Percentiles rank a stretch among this genome's conserved stretches.
These are phyloP conservation scores for Oscheius sp. DNA, from an alignment of 2,888 invertebrate species.

Conservation along the genomic window DNA sequence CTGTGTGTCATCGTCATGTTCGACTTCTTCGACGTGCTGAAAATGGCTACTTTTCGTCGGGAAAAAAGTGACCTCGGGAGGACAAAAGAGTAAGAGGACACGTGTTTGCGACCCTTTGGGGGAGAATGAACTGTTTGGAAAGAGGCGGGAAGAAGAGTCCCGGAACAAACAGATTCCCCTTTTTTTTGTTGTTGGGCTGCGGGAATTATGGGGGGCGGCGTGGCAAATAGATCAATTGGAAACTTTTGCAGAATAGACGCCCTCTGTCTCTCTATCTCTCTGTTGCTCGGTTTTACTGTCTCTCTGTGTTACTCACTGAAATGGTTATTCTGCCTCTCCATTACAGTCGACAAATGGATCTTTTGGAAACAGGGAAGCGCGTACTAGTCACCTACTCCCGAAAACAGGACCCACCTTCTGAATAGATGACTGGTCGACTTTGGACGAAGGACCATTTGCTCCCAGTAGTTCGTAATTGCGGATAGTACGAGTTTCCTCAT, in stretches of 20 bases:
- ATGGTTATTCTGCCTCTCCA: no score
- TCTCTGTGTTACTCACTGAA: no score
- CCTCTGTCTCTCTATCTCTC: no score
- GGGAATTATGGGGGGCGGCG: no score
- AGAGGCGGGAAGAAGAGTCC: constrained; percentile 21
- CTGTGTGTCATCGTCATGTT: constrained; percentile 32
- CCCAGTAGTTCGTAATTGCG: constrained; percentile 47
- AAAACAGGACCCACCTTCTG: constrained; percentile 1
- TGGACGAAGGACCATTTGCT: neutral
- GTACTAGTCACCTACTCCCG: constrained; percentile 29
- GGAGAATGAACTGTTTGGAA: constrained; percentile 4
- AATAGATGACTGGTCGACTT: constrained; percentile 30
- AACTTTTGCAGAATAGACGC: no score
- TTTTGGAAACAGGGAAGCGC: neutral
- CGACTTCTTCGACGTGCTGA: constrained; percentile 18
- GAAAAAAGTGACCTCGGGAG: neutral
- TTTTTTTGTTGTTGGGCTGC: no score
- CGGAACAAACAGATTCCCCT: constrained; percentile 26
- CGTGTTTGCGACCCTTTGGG: constrained; percentile 8
- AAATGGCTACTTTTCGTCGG: neutral
- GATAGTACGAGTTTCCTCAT: constrained; percentile 45
- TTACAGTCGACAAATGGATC: no score
- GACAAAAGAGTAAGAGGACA: neutral
- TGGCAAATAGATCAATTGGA: no score
- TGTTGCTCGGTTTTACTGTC: no score